Percentiles rank a stretch among this genome's conserved stretches.
These are phyloP conservation scores for Parnassius mnemosyne DNA, from an alignment of 2,888 invertebrate genomes.

Conservation along the genomic window DNA sequence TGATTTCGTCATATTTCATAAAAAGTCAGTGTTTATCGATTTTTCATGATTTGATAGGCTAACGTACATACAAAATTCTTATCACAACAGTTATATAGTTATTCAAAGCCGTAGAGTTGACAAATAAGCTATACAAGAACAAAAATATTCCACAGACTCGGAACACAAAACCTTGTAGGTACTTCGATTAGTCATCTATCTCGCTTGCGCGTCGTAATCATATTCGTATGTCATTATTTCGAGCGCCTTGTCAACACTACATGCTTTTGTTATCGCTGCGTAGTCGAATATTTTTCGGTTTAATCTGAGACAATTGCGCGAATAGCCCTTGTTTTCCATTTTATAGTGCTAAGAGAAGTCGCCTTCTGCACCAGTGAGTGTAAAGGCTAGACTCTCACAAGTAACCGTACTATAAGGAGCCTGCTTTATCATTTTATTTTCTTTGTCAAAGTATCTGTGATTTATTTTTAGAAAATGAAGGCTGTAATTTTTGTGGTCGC, in stretches of 20 bases:
- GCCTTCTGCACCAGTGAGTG: constrained; percentile 96
- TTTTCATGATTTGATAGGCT: not conserved
- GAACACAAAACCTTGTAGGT: constrained; percentile 71
- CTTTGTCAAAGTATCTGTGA: constrained; percentile 76
- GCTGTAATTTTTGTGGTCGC: constrained; percentile 72
- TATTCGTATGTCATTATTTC: constrained; percentile 44
- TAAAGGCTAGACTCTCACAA: constrained; percentile 85
- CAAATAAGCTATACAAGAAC: constrained; percentile 13
- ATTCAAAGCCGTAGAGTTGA: not conserved
- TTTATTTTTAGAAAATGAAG: constrained; percentile 78
- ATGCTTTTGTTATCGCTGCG: constrained; percentile 71
- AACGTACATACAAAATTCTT: constrained; percentile 6
- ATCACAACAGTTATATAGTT: constrained; percentile 1
- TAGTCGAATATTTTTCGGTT: constrained; percentile 61
- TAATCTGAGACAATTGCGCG: constrained; percentile 54
- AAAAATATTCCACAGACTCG: constrained; percentile 56
- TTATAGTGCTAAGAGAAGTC: constrained; percentile 69
- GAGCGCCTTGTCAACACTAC: constrained; percentile 59
- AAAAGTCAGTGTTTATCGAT: constrained; percentile 29
- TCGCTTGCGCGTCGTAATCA: constrained; percentile 44
- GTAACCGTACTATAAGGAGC: constrained; percentile 41
- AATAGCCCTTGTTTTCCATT: constrained; percentile 53
- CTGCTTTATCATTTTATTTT: constrained; percentile 32
- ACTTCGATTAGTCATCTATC: constrained; percentile 50
- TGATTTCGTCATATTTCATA: constrained; percentile 45